These are phyloP conservation scores for Pangasianodon hypophthalmus DNA, from an alignment of 2,113 vertebrate genomes.

Conservation along the genomic window DNA sequence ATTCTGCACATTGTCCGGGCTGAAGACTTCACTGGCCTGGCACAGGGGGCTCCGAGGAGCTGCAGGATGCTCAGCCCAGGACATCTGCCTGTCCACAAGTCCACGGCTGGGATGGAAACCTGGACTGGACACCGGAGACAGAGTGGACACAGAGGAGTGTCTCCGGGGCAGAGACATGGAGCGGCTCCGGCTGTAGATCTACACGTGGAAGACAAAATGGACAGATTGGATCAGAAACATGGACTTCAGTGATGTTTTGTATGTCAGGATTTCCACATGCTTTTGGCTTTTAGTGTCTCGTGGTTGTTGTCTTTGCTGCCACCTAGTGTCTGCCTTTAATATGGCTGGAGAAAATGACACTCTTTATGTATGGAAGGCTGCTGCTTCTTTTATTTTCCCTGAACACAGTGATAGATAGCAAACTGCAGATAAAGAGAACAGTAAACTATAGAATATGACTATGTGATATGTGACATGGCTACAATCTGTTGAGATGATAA, in stretches of 20 bases:
- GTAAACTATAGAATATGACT: background rate
- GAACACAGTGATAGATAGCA: background rate
- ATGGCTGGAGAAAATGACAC: background rate
- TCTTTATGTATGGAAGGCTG: background rate
- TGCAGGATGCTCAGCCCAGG: constrained; percentile 71
- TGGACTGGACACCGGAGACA: constrained; percentile 64
- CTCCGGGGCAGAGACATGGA: constrained; percentile 79
- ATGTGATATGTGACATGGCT: background rate
- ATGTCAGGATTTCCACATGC: background rate
- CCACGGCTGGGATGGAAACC: constrained; percentile 63
- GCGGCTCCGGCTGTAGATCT: constrained; percentile 69
- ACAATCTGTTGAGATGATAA: background rate
- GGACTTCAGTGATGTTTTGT: background rate
- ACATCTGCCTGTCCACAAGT: constrained; percentile 64
- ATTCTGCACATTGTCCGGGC: constrained; percentile 74
- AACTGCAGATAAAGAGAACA: background rate
- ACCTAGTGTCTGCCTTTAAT: background rate
- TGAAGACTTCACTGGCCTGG: constrained; percentile 83
- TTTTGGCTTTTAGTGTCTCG: background rate
- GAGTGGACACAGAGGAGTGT: constrained; percentile 59
- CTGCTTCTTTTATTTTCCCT: background rate
- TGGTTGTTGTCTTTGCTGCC: constrained; percentile 4
- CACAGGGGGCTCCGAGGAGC: constrained; percentile 80
- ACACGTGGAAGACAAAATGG: constrained; percentile 43
- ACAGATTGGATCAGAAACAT: background rate